phyloP scores from a whole-genome alignment of 2,113 vertebrate species.

The Aptenodytes forsteri region DNA sequence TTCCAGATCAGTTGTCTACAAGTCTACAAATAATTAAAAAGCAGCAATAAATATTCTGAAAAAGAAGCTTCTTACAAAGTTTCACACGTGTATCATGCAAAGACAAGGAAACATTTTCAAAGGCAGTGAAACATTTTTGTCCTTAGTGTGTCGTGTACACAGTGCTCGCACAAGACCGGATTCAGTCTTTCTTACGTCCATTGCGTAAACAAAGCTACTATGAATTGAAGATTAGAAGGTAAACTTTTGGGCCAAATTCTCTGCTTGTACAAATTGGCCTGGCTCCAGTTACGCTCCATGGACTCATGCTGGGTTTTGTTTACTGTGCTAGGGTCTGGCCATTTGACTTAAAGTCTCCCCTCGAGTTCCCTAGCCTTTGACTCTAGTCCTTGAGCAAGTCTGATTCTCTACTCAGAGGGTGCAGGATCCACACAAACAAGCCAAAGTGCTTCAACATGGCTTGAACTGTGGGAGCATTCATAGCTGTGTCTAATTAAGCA shows the following conservation, averaged over 20 bases:
- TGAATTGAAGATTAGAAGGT: not conserved
- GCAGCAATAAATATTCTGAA: not conserved
- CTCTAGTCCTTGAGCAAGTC: not conserved
- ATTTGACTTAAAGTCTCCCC: not conserved
- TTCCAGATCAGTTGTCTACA: not conserved
- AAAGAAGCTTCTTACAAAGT: not conserved
- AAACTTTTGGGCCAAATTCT: not conserved
- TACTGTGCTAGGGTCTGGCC: not conserved
- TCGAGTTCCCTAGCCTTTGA: not conserved
- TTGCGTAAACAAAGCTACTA: not conserved
- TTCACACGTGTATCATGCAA: not conserved
- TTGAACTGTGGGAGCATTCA: conserved; percentile 44
- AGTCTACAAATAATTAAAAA: not conserved
- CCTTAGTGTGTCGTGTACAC: not conserved
- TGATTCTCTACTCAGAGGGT: not conserved
- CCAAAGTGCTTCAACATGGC: not conserved
- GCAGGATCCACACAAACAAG: not conserved
- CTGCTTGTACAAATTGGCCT: not conserved
- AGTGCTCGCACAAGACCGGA: not conserved
- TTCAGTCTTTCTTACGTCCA: not conserved
- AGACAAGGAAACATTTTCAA: not conserved
- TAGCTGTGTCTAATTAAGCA: conserved; percentile 57
- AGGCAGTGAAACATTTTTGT: not conserved
- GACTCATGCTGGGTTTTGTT: not conserved
- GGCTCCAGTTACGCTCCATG: not conserved